Conservation (phyloP, 2,888 invertebrate genomes). For the Cerceris rybyensis region DNA sequence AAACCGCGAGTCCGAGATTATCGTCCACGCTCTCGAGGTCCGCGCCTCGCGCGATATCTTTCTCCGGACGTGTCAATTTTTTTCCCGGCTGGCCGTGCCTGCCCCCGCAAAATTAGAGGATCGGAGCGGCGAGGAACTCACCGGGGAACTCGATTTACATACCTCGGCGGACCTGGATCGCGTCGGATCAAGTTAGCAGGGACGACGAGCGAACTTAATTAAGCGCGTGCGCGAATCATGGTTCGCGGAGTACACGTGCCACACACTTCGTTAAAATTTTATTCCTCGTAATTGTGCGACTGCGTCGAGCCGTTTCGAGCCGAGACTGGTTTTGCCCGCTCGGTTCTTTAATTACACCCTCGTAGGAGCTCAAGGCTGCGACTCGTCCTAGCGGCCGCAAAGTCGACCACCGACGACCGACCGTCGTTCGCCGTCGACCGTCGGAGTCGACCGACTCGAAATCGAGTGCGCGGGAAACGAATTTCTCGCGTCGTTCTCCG, state of each 20-base stretch:
- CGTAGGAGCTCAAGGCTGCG: conserved; percentile 30
- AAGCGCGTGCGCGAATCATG: conserved; percentile 63
- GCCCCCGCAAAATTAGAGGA: conserved; percentile 63
- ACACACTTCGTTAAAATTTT: conserved; percentile 68
- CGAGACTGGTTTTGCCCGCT: conserved; percentile 5
- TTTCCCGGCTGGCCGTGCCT: conserved; percentile 39
- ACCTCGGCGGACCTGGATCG: conserved; percentile 65
- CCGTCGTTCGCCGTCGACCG: background rate
- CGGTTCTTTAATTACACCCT: conserved; percentile 49
- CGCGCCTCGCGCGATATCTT: background rate
- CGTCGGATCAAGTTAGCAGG: conserved; percentile 63
- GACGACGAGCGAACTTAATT: conserved; percentile 64
- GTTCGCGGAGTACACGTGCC: conserved; percentile 58
- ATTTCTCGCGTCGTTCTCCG: background rate
- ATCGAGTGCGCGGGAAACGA: background rate
- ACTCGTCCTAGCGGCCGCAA: conserved; percentile 1
- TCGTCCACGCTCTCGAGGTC: background rate
- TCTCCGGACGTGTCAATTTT: conserved; percentile 12
- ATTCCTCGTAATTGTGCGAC: conserved; percentile 65
- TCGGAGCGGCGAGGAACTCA: conserved; percentile 50
- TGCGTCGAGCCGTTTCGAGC: conserved; percentile 25
- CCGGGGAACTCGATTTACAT: conserved; percentile 66
- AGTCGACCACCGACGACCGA: background rate
- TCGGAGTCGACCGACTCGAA: background rate
- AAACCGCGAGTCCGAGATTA: no score